Conservation (phyloP, 2,113 vertebrate species). For the Bos indicus region DNA sequence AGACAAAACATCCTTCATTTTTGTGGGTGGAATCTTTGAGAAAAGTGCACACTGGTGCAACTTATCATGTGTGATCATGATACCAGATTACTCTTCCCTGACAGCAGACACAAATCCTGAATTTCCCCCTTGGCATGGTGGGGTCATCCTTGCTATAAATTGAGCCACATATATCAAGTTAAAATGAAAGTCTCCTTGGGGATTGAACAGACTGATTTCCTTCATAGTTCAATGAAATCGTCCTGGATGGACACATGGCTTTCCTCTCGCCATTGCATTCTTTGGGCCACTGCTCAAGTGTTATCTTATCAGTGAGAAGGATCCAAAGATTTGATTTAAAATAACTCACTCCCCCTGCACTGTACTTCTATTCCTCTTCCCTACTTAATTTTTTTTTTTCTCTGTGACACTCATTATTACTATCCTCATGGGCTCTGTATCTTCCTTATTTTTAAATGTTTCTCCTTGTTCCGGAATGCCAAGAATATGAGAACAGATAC, state of each 20-base stretch:
- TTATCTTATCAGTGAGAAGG: not conserved
- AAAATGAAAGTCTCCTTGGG: constrained; percentile 15
- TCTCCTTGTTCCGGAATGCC: not conserved
- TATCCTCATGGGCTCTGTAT: not conserved
- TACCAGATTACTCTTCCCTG: not conserved
- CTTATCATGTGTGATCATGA: not conserved
- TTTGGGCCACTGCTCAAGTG: not conserved
- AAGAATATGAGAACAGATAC: not conserved
- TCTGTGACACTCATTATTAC: too few relatives aligned
- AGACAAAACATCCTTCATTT: constrained; percentile 22
- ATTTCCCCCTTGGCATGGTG: not conserved
- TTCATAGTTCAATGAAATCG: not conserved
- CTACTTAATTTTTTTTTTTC: not conserved
- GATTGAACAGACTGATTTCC: not conserved
- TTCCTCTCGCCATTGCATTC: not conserved
- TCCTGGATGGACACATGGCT: not conserved
- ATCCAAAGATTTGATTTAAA: not conserved
- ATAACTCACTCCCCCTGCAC: fast-evolving
- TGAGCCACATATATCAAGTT: not conserved
- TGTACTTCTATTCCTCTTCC: not conserved
- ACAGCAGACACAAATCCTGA: constrained; percentile 11
- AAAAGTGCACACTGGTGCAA: not conserved
- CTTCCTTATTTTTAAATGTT: not conserved
- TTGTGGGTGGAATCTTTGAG: not conserved
- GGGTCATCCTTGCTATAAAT: not conserved